Evolutionary conservation across 2,113 vertebrate species (phyloP).

Genomic region (Campylomormyrus tamandua): DNA sequence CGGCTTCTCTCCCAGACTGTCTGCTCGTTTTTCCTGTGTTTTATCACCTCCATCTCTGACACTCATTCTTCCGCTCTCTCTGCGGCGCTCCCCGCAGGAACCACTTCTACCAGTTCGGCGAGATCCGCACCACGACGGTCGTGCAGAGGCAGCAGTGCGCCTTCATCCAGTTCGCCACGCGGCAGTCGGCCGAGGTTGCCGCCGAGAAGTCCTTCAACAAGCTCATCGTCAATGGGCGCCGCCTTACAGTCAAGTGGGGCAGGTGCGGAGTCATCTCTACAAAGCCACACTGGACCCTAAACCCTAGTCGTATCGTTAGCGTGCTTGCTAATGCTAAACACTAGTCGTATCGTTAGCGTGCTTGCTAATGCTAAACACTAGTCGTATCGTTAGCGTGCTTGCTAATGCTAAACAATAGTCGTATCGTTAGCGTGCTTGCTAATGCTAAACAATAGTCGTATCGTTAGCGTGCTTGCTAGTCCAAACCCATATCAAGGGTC

Average conservation of each 20-base stretch:
- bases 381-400: too few species aligned
- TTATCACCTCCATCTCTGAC: not conserved
- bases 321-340: not conserved
- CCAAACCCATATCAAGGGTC: not conserved
- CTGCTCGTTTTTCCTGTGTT: too few species aligned
- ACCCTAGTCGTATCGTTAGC: not conserved
- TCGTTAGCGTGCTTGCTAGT: not conserved
- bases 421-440: not conserved
- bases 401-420: too few species aligned
- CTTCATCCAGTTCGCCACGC: slow-evolving; percentile 94
- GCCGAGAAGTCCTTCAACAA: slow-evolving; percentile 99
- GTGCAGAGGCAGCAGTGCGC: slow-evolving; percentile 96
- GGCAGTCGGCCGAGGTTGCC: slow-evolving; percentile 83
- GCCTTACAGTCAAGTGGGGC: slow-evolving; percentile 97
- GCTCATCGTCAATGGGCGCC: slow-evolving; percentile 87
- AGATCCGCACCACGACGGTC: slow-evolving; percentile 90
- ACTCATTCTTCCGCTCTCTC: not conserved
- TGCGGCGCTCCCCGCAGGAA: slow-evolving; percentile 56
- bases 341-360: not conserved
- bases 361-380: not conserved
- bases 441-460: not conserved
- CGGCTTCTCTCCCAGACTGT: not conserved
- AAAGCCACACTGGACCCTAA: not conserved
- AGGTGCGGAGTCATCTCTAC: slow-evolving; percentile 59
- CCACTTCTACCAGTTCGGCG: slow-evolving; percentile 97